Evolutionary conservation across 2,888 invertebrate species (phyloP), one percentile per base, ranked within the genome.

Genomic region (Aphidius colemani): DNA sequence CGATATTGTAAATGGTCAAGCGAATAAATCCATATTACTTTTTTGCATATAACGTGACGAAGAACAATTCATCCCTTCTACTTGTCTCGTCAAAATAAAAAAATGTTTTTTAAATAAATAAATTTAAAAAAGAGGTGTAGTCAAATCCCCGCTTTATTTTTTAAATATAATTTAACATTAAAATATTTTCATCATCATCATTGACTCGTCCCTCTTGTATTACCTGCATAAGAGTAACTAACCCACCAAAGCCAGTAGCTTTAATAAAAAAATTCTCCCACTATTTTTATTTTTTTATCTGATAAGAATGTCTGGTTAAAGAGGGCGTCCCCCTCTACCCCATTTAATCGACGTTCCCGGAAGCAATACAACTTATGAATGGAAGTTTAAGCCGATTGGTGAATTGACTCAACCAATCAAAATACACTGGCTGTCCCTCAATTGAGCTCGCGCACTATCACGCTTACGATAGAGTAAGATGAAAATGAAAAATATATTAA

Each of bases 311-410:
- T 65, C 59, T 58, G 60, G 43, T 41, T 58, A 55, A 63, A 53
- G 55, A 53, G 11, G 9, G 46, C 56, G 45, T 58, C 62, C 44
- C 63, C 49, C 66, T 51, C 61, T 61, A 13, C 50, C 30, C 59
- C 61, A 66, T 68, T 57, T 57, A 44, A 44, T 44, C 57, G 39
- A 46, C 57, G 57, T 57, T 57, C 63, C 67, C 66, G 68, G 63
- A 65, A 69, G 68, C 67, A 64, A 64, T 61, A 67, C 72, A 71
- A 77, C 77, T 78, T 75, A 78, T 78, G 78, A 78, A 78, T 78
- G 78, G 75, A 71, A 78, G 73, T 78, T 70, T 61, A 67, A 70
- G 64, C 70, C 64, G 68, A 78, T 78, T 78, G 78, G 78, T 68
- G 66, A 67, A 57, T 30, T 61, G 59, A 62, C 66, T 10, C 53